Evolutionary conservation across 2,113 vertebrate genomes (phyloP), one percentile per base, ranked within the genome.

Genomic region (Oxyura jamaicensis): DNA sequence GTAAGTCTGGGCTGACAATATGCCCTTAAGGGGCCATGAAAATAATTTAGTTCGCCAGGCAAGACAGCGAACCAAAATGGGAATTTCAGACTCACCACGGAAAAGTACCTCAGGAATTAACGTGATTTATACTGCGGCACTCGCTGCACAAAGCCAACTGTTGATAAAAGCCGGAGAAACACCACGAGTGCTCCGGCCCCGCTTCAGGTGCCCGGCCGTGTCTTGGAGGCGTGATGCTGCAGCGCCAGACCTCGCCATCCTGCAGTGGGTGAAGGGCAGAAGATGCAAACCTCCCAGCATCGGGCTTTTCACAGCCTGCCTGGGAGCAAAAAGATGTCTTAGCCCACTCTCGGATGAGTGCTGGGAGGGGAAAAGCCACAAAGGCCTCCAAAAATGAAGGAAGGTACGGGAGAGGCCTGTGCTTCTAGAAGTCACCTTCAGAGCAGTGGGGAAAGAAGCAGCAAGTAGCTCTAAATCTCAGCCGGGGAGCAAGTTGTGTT

Each of bases 1-100:
- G 50, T 96, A 95, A 95, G 93, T 95, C 95, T 96, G 85, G 91
- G 87, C 80, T 96, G 97, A 97, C 96, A 97, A 95, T 94, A 91
- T 21, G 92, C 92, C 97, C 97, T 96, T 88, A 96, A 96, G 97
- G 97, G 95, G 83, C 96, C 88, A 93, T 97, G 96, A 96, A 97
- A 94, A 97, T 97, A 97, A 96, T 97, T 96, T 96, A 96, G 94
- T 81, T 96, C 21, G 1, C 94, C 65, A 58, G 39, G 58, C 89
- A 78, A 96, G 94, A 87, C 91, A 81, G 92, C 2, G 41, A 94
- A 94, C 83, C 94, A 96, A 96, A 97, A 95, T 96, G 88, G 89
- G 95, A 93, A 96, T 97, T 97, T 97, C 90, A 96, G 95, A 77
- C 86, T 93, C 85, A 91, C 69, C 59, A 2, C 15, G 31, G 93